Evolutionary conservation across 1,140 invertebrate species (phyloP).

Genomic region (Saccostrea echinata): DNA sequence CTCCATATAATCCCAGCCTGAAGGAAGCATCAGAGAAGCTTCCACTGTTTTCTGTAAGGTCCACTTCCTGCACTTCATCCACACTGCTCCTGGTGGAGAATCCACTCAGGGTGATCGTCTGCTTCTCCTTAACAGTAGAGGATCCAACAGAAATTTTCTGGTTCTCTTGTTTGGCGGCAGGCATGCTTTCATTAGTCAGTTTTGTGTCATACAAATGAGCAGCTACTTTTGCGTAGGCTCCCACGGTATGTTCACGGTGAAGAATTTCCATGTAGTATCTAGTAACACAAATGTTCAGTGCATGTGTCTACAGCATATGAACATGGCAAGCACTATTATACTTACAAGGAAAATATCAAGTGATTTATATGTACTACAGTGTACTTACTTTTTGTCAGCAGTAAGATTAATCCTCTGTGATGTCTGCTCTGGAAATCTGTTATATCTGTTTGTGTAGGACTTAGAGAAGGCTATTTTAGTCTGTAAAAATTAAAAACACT

Average conservation of each 20-base stretch:
- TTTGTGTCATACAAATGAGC: constrained; percentile 57
- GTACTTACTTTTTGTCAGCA: constrained; percentile 46
- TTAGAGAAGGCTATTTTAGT: constrained; percentile 29
- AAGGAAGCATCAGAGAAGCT: constrained; percentile 48
- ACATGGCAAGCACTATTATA: no score
- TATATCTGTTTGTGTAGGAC: constrained; percentile 3
- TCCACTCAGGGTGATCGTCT: constrained; percentile 46
- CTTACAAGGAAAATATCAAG: neutral
- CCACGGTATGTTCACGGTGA: constrained; percentile 41
- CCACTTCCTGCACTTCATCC: constrained; percentile 60
- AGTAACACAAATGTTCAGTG: constrained; percentile 18
- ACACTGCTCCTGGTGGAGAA: constrained; percentile 37
- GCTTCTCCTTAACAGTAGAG: constrained; percentile 42
- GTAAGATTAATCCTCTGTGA: constrained; percentile 31
- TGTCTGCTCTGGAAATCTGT: constrained; percentile 11
- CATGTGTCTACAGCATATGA: neutral
- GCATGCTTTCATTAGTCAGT: constrained; percentile 46
- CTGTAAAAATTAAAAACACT: neutral
- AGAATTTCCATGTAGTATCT: constrained; percentile 64
- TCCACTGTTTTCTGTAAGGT: constrained; percentile 47
- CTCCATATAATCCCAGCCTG: constrained; percentile 60
- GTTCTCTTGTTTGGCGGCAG: constrained; percentile 52
- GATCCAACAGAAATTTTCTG: constrained; percentile 57
- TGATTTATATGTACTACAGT: no score
- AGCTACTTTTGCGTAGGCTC: constrained; percentile 51